phyloP scores from a whole-genome alignment of 53 echinoderm and acorn worm species.

The Stichopus horrens region DNA sequence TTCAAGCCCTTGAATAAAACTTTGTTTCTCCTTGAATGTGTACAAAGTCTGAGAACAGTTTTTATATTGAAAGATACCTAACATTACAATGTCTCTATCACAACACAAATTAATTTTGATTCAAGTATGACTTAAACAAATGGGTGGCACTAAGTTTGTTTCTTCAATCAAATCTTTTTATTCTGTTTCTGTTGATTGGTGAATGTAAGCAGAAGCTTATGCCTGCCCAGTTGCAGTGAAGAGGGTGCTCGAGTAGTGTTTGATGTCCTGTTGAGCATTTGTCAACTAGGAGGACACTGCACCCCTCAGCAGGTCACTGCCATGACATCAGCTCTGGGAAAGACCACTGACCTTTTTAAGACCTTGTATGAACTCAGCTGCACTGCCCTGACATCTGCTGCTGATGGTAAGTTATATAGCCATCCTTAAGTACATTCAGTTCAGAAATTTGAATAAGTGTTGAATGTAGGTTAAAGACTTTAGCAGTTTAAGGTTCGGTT shows the following conservation, averaged over 20 bases:
- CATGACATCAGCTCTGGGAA: not conserved
- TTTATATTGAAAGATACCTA: no score
- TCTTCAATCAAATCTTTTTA: no score
- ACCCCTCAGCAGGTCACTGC: slow-evolving; percentile 12
- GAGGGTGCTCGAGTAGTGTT: slow-evolving; percentile 33
- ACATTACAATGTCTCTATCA: no score
- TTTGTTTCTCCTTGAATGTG: no score
- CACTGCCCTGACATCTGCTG: not conserved
- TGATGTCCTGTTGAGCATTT: slow-evolving; percentile 24
- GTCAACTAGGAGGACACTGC: slow-evolving; percentile 11
- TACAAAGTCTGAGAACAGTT: no score
- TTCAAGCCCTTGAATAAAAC: no score
- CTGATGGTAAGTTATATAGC: not conserved
- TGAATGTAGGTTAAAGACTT: not conserved
- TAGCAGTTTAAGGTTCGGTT: not conserved
- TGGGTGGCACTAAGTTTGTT: no score
- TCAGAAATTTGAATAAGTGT: not conserved
- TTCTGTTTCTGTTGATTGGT: not conserved
- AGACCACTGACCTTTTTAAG: slow-evolving; percentile 8
- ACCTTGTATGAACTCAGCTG: slow-evolving; percentile 29
- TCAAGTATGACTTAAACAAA: no score
- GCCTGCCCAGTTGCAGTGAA: not conserved
- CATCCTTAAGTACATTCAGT: not conserved
- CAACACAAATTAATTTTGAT: no score
- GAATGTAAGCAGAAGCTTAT: not conserved